Base-by-base conservation (phyloP, 2,113 vertebrate species). In the Poeciliopsis turrubarensis region DNA sequence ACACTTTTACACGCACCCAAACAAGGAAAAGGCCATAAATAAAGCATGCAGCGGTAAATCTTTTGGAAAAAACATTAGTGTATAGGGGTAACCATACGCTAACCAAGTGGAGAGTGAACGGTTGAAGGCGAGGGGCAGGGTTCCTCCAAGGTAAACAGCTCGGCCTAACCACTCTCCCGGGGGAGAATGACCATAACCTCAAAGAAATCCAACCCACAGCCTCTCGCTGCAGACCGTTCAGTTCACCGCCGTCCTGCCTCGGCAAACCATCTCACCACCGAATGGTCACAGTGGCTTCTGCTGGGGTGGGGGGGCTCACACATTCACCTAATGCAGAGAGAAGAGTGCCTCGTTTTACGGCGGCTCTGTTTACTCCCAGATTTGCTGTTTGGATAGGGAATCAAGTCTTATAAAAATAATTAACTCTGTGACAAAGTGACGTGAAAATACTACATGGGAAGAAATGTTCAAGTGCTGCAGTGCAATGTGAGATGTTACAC, bases 101-200 rank as follows among this genome's bases (percentile, higher is more conserved):
- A 57, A 90, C 85, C 84, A 76, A 83, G 81, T 77, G 34, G 69
- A 77, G 79, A 78, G 77, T 71, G 76, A 61, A 80, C 47, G 32
- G 80, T 80, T 80, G 63, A 82, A 89, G 79, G 81, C 85, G 81
- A 83, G 90, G 87, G 84, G 86, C 73, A 82, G 87, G 77, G 78
- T 83, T 81, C 85, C 87, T 91, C 89, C 90, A 93, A 94, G 89
- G 90, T 90, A 94, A 93, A 95, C 90, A 94, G 85, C 77, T 75
- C 83, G 87, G 82, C 91, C 84, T 91, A 85, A 94, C 94, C 94
- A 92, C 93, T 90, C 81, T 93, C 94, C 93, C 93, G 87, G 73
- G 93, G 90, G 93, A 93, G 89, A 86, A 86, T 92, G 91, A 93
- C 91, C 92, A 89, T 93, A 94, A 94, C 93, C 93, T 94, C 93